phyloP scores from a whole-genome alignment of 2,797 vertebrate genomes.

The Macropus fuliginosus region DNA sequence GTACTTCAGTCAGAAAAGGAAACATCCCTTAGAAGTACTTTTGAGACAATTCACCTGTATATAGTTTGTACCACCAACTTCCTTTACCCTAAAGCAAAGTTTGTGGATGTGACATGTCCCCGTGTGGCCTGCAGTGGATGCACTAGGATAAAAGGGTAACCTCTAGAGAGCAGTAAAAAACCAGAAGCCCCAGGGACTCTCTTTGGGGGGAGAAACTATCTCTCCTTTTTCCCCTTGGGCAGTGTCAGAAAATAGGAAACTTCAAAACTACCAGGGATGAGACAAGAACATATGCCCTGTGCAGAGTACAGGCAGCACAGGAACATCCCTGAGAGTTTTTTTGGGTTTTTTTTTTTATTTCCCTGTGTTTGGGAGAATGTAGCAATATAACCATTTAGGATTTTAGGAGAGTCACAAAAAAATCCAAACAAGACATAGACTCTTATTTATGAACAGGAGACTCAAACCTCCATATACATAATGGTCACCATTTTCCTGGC shows the following conservation, averaged over 20 bases:
- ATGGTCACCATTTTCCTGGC: neutral
- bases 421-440: neutral
- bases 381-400: neutral
- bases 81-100: neutral
- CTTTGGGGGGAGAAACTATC: neutral
- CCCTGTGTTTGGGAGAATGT: neutral
- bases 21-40: neutral
- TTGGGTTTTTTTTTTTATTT: neutral
- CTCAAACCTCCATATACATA: neutral
- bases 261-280: neutral
- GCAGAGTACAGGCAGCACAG: neutral
- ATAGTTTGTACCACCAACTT: neutral
- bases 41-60: neutral
- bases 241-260: neutral
- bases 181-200: neutral
- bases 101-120: neutral
- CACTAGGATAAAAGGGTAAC: neutral
- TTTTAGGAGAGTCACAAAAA: neutral
- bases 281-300: neutral
- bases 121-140: neutral
- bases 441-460: neutral
- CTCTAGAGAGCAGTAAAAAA: neutral
- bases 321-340: neutral
- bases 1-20: neutral
- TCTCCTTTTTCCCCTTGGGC: neutral